Conservation (phyloP, 2,888 invertebrate species). For the Mayetiola destructor region DNA sequence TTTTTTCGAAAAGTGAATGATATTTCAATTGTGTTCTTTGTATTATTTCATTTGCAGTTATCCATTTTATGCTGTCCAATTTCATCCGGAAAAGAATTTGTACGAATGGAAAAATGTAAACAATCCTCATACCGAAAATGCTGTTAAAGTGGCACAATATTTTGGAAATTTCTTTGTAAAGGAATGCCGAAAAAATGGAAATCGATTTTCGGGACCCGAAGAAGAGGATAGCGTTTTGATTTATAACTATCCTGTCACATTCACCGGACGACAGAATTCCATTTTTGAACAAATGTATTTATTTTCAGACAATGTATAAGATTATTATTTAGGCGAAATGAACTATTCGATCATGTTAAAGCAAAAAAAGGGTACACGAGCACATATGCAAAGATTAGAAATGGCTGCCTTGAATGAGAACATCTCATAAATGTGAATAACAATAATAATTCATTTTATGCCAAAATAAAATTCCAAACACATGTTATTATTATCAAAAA, state of each 20-base stretch:
- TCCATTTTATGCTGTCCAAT: constrained; percentile 78
- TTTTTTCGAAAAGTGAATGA: too few relatives aligned
- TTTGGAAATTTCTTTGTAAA: constrained; percentile 70
- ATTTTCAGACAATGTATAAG: constrained; percentile 41
- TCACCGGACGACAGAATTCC: constrained; percentile 43
- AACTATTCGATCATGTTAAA: too few relatives aligned
- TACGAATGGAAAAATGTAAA: constrained; percentile 55
- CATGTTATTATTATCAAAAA: too few relatives aligned
- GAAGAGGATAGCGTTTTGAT: constrained; percentile 46
- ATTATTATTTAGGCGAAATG: too few relatives aligned
- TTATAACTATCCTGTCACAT: constrained; percentile 51
- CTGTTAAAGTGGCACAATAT: constrained; percentile 52
- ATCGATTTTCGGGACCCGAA: constrained; percentile 39
- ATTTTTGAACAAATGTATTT: constrained; percentile 53
- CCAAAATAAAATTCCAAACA: too few relatives aligned
- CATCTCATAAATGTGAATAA: too few relatives aligned
- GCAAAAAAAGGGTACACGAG: too few relatives aligned
- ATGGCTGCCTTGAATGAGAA: too few relatives aligned
- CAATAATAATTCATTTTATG: too few relatives aligned
- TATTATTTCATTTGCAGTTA: too few relatives aligned
- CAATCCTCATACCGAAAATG: constrained; percentile 50
- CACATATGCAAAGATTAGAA: too few relatives aligned
- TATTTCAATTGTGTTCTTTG: too few relatives aligned
- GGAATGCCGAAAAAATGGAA: constrained; percentile 52
- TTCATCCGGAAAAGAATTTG: constrained; percentile 78